Evolutionary conservation across 2,888 invertebrate species (phyloP).

Genomic region (Amaurobius ferox): DNA sequence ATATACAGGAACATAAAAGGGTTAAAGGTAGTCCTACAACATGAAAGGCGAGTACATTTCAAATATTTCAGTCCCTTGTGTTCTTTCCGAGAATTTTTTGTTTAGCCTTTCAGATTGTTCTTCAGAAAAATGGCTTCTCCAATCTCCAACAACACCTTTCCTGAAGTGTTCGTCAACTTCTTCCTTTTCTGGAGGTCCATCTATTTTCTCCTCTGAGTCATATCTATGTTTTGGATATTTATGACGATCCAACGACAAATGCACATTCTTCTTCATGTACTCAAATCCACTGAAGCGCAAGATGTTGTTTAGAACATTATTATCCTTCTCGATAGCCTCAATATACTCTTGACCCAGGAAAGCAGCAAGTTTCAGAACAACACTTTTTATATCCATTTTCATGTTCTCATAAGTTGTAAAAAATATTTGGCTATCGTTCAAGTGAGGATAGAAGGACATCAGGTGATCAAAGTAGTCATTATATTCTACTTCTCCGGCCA

Average conservation of each 20-base stretch:
- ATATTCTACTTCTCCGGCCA: conserved; percentile 76
- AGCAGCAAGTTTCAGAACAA: conserved; percentile 71
- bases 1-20: too few species aligned
- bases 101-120: conserved; percentile 66
- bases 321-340: conserved; percentile 25
- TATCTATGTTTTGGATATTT: too few species aligned
- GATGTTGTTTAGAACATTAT: conserved; percentile 17
- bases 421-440: conserved; percentile 76
- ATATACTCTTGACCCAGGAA: conserved; percentile 55
- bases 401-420: conserved; percentile 78
- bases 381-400: conserved; percentile 75
- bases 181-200: too few species aligned
- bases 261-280: conserved; percentile 55
- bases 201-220: too few species aligned
- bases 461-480: conserved; percentile 72
- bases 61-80: conserved; percentile 46
- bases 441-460: conserved; percentile 49
- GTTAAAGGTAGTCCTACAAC: too few species aligned
- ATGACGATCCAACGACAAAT: too few species aligned
- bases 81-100: conserved; percentile 25
- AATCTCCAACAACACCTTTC: conserved; percentile 78
- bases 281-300: conserved; percentile 36
- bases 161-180: too few species aligned
- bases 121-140: conserved; percentile 78
- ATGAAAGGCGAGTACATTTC: conserved; percentile 13